Conservation (phyloP, 1,140 invertebrate species). For the Cardiocondyla obscurior region DNA sequence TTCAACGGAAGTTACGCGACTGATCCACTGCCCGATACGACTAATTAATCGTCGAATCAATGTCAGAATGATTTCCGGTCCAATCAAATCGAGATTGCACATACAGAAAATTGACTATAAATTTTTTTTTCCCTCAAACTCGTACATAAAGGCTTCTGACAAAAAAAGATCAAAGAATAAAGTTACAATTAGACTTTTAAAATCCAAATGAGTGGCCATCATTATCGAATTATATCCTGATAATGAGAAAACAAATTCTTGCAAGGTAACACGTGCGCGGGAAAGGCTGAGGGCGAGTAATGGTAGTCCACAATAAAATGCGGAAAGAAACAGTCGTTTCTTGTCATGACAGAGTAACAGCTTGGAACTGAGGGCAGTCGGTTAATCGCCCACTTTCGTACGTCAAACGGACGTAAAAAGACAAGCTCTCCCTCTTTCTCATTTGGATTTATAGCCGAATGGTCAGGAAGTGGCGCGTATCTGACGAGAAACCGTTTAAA, state of each 20-base stretch:
- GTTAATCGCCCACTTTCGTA: slow-evolving; percentile 66
- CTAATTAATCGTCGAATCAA: slow-evolving; percentile 41
- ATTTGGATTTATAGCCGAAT: slow-evolving; percentile 37
- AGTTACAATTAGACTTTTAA: background rate
- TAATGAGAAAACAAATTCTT: background rate
- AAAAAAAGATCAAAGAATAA: background rate
- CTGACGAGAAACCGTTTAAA: slow-evolving; percentile 36
- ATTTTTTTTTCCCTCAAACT: too few relatives aligned
- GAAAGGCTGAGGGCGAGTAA: background rate
- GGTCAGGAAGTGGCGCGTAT: slow-evolving; percentile 32
- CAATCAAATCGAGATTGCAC: background rate
- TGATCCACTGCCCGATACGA: background rate
- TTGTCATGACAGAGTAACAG: slow-evolving; percentile 66
- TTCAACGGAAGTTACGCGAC: slow-evolving; percentile 28
- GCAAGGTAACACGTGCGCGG: slow-evolving; percentile 22
- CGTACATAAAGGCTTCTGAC: background rate
- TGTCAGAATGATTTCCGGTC: background rate
- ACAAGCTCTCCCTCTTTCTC: slow-evolving; percentile 8
- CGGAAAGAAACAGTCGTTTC: slow-evolving; percentile 70
- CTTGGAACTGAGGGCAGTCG: slow-evolving; percentile 68
- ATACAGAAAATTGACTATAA: background rate
- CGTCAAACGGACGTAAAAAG: slow-evolving; percentile 45
- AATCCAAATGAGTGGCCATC: background rate
- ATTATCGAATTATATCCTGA: slow-evolving; percentile 1
- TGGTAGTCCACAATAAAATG: slow-evolving; percentile 35